These are phyloP conservation scores for Dromas ardeola DNA, from an alignment of 2,113 vertebrate genomes.

Conservation along the genomic window DNA sequence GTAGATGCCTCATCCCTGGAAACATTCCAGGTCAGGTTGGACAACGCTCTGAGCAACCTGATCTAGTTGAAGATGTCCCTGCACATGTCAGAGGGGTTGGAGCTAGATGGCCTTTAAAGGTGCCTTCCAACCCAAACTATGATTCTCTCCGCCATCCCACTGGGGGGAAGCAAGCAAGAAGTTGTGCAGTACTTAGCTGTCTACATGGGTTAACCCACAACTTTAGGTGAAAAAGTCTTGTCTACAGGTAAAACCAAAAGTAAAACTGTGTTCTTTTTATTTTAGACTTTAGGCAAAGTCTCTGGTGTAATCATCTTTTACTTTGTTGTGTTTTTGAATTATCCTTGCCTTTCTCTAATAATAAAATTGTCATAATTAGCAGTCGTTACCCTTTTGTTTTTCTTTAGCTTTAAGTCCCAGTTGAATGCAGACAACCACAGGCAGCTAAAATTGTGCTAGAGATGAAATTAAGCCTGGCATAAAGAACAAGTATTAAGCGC, in stretches of 20 bases:
- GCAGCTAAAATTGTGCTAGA: not conserved
- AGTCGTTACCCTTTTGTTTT: not conserved
- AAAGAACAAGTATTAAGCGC: not conserved
- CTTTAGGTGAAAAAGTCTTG: not conserved
- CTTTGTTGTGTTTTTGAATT: not conserved
- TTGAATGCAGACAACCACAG: not conserved
- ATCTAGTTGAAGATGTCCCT: not conserved
- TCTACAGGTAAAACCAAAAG: not conserved
- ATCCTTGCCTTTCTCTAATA: not conserved
- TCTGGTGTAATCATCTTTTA: not conserved
- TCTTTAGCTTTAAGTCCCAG: not conserved
- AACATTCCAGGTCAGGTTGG: not conserved
- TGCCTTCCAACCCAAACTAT: not conserved
- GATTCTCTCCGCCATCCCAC: not conserved
- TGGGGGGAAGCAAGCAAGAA: rapidly evolving
- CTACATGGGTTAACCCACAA: rapidly evolving
- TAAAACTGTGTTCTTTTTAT: not conserved
- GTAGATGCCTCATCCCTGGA: not conserved
- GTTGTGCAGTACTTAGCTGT: not conserved
- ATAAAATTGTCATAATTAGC: not conserved
- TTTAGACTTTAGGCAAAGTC: not conserved
- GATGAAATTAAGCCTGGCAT: not conserved
- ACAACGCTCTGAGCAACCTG: not conserved
- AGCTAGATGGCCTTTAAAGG: not conserved
- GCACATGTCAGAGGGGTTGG: not conserved